A percentile compares a stretch with the other conserved stretches of the same genome.
Evolutionary conservation across 2,797 vertebrate genomes (phyloP).

Genomic region (Gymnopithys bicolor): DNA sequence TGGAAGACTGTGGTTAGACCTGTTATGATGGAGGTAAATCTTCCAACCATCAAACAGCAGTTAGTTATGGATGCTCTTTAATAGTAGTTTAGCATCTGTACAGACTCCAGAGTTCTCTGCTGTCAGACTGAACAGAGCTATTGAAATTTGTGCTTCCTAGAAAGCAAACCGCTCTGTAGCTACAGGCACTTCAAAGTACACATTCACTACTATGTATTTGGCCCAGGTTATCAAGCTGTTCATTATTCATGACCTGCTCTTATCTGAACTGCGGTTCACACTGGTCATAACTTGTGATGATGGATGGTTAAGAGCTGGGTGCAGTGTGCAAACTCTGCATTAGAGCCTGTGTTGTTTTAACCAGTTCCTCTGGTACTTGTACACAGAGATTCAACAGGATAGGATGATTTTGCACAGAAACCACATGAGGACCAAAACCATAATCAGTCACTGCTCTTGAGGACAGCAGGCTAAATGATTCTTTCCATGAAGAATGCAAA

Average conservation of each 20-base stretch:
- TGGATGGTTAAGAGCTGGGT: not conserved
- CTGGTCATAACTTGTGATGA: not conserved
- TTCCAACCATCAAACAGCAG: not conserved
- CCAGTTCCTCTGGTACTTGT: not conserved
- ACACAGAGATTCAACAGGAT: not conserved
- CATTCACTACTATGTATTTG: not conserved
- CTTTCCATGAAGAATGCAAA: not conserved
- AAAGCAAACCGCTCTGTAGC: not conserved
- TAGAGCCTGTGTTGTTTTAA: not conserved
- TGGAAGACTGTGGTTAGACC: not conserved
- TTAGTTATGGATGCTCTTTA: not conserved
- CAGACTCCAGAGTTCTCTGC: not conserved
- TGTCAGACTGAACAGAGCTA: not conserved
- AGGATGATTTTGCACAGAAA: not conserved
- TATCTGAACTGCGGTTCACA: not conserved
- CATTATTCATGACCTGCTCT: conserved; percentile 20
- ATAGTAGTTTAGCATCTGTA: not conserved
- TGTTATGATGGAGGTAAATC: not conserved
- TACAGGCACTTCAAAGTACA: not conserved
- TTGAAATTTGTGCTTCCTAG: not conserved
- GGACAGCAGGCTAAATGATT: not conserved
- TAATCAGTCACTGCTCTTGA: not conserved
- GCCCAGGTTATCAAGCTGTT: not conserved
- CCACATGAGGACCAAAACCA: not conserved
- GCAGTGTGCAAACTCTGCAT: not conserved